phyloP scores from a whole-genome alignment of 2,113 vertebrate species.

The Perca fluviatilis region DNA sequence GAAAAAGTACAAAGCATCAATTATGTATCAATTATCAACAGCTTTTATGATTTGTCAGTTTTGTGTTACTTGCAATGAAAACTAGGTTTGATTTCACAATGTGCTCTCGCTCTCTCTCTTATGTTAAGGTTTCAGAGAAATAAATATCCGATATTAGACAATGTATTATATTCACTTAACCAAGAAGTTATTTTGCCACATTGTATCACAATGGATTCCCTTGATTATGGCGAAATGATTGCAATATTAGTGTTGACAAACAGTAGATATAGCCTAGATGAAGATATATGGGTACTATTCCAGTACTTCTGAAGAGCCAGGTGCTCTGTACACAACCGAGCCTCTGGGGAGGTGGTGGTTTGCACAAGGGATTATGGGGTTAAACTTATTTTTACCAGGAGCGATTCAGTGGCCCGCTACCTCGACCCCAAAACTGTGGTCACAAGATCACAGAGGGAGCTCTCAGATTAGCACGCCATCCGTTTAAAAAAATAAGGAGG shows the following conservation, averaged over 20 bases:
- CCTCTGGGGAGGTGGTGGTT: conserved; percentile 51
- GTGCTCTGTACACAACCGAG: conserved; percentile 21
- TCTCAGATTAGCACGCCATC: conserved; percentile 72
- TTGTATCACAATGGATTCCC: background rate
- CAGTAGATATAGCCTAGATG: background rate
- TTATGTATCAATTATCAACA: background rate
- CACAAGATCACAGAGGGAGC: conserved; percentile 70
- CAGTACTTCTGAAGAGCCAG: conserved; percentile 22
- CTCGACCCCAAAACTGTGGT: conserved; percentile 60
- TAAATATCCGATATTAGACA: background rate
- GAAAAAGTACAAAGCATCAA: background rate
- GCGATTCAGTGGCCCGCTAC: conserved; percentile 53
- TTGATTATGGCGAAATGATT: background rate
- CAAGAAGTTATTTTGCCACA: background rate
- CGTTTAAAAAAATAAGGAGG: conserved; percentile 61
- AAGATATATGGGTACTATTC: background rate
- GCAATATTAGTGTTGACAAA: background rate
- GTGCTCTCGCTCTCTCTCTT: background rate
- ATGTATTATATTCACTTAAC: background rate
- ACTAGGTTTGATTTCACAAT: background rate
- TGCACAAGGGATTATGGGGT: conserved; percentile 41
- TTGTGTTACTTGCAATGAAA: background rate
- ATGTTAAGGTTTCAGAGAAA: background rate
- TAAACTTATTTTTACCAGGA: conserved; percentile 71
- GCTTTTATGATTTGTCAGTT: background rate